phyloP scores from a whole-genome alignment of 2,888 invertebrate species.

The Stegophylla sp. region DNA sequence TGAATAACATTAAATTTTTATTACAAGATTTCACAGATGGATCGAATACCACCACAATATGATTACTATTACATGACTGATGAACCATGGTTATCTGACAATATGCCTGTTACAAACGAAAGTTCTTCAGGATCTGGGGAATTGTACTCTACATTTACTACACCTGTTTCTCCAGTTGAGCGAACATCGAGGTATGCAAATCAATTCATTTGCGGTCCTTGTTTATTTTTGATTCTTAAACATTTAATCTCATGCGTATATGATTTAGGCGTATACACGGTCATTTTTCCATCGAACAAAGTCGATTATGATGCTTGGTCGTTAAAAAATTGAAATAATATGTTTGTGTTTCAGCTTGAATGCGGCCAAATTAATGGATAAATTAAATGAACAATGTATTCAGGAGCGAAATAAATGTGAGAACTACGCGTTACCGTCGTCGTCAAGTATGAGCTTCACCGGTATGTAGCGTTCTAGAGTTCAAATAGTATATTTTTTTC shows the following conservation, averaged over 20 bases:
- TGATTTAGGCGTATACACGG: neutral
- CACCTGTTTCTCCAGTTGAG: constrained; percentile 27
- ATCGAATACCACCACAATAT: constrained; percentile 51
- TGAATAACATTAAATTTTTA: too few relatives aligned
- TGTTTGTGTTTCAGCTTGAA: constrained; percentile 27
- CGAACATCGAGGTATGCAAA: neutral
- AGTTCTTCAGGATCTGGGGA: constrained; percentile 46
- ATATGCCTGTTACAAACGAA: constrained; percentile 30
- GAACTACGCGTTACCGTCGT: constrained; percentile 30
- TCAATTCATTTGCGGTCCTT: neutral
- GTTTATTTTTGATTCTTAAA: too few relatives aligned
- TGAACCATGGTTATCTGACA: constrained; percentile 47
- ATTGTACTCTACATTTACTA: constrained; percentile 41
- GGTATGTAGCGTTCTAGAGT: too few relatives aligned
- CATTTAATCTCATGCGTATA: neutral
- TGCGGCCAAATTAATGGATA: constrained; percentile 25
- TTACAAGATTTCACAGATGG: constrained; percentile 27
- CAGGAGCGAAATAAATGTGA: constrained; percentile 15
- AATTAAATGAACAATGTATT: constrained; percentile 25
- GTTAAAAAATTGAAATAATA: neutral
- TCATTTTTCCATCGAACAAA: neutral
- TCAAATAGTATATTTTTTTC: too few relatives aligned
- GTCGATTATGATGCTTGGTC: neutral
- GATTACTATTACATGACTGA: constrained; percentile 15
- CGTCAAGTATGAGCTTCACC: constrained; percentile 53